phyloP scores from a whole-genome alignment of 2,113 vertebrate genomes.

The Tetrax tetrax region DNA sequence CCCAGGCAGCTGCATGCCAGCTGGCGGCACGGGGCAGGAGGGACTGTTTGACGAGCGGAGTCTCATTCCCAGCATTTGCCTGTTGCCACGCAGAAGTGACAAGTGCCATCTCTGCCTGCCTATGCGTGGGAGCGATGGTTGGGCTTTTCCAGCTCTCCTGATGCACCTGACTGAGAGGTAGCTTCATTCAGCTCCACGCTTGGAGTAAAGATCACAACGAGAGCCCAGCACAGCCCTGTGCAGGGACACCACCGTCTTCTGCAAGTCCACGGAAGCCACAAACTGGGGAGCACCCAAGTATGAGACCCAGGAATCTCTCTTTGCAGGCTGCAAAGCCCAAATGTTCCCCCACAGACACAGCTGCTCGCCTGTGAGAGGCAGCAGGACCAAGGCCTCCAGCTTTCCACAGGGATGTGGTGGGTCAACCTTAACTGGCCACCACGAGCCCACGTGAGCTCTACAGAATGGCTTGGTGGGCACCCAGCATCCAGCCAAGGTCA shows the following conservation, averaged over 20 bases:
- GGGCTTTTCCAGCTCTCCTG: neutral
- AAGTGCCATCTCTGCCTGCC: neutral
- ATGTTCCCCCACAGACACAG: neutral
- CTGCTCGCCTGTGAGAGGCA: neutral
- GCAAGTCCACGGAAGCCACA: neutral
- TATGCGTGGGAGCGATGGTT: rapidly evolving
- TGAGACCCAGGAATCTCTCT: neutral
- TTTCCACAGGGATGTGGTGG: neutral
- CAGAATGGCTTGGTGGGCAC: neutral
- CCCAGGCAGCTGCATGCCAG: neutral
- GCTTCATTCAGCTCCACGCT: neutral
- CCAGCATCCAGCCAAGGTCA: neutral
- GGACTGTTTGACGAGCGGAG: neutral
- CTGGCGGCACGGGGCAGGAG: neutral
- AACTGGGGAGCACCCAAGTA: neutral
- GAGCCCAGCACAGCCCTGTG: neutral
- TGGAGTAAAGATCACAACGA: neutral
- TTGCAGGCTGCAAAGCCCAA: neutral
- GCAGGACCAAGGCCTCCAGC: neutral
- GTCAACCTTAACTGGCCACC: neutral
- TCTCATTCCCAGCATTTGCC: rapidly evolving
- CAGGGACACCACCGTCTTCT: neutral
- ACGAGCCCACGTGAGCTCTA: neutral
- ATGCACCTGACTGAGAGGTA: neutral
- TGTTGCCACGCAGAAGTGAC: neutral